A percentile compares a stretch with the other conserved stretches of the same genome.
phyloP scores from a whole-genome alignment of 2,113 vertebrate genomes.

The Gorsachius goisagi region DNA sequence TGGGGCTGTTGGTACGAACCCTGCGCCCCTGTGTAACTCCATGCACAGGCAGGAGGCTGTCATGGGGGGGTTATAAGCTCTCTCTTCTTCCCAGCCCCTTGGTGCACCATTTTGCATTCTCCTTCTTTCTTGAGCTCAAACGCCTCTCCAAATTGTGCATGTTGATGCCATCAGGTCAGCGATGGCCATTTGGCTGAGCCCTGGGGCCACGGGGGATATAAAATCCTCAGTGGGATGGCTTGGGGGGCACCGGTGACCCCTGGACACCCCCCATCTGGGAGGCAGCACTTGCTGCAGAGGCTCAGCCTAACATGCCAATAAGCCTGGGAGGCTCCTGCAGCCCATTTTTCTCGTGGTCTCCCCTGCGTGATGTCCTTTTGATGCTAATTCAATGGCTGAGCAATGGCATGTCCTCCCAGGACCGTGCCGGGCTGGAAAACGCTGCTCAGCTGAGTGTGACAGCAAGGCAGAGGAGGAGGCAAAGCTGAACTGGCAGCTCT shows the following conservation, averaged over 20 bases:
- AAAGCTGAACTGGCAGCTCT: background rate
- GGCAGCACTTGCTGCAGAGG: background rate
- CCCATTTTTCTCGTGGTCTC: background rate
- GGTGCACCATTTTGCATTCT: background rate
- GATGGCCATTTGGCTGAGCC: background rate
- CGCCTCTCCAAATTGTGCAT: rapidly evolving
- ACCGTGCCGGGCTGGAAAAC: background rate
- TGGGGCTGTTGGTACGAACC: background rate
- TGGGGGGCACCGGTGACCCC: background rate
- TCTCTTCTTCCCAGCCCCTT: background rate
- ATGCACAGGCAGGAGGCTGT: rapidly evolving
- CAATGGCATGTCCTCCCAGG: background rate
- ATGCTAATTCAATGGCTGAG: background rate
- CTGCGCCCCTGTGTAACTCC: rapidly evolving
- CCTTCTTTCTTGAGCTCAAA: background rate
- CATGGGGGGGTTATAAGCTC: rapidly evolving
- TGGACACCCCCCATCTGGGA: rapidly evolving
- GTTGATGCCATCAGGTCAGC: rapidly evolving
- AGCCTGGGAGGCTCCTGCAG: background rate
- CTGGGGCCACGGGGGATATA: rapidly evolving
- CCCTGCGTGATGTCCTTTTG: rapidly evolving
- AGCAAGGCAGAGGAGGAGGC: background rate
- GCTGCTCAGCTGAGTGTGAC: background rate
- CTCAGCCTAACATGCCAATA: rapidly evolving
- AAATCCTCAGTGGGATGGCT: background rate